Base-by-base conservation (phyloP, 2,113 vertebrate genomes). In the Larimichthys polyactis region DNA sequence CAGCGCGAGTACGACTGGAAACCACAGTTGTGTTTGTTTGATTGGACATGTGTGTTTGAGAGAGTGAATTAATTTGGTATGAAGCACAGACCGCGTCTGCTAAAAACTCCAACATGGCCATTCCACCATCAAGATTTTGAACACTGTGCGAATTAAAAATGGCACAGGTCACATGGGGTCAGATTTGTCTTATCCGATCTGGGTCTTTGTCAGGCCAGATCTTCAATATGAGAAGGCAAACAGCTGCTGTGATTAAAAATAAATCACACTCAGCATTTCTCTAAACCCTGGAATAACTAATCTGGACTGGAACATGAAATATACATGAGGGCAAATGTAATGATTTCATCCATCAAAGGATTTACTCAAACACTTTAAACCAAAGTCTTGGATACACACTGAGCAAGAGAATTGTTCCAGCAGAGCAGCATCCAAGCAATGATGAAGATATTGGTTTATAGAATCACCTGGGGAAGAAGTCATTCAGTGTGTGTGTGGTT, bases 181-280 rank as follows among this genome's bases (percentile, higher is more conserved):
- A 91, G 79, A 69, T 88, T 88, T 92, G 94, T 94, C 92, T 89
- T 60, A 58, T 94, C 87, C 36, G 49, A 93, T 95, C 85, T 91
- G 86, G 57, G 84, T 94, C 81, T 90, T 90, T 88, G 91, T 94
- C 90, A 87, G 87, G 76, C 73, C 46, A 90, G 83, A 87, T 92
- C 83, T 91, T 93, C 89, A 92, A 93, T 91, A 90, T 11, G 75
- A 93, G 93, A 91, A 91, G 86, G 90, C 90, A 91, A 94, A 94
- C 95, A 95, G 94, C 91, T 95, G 94, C 93, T 93, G 89, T 88
- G 90, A 95, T 95, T 94, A 95, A 95, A 95, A 95, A 95, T 95
- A 94, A 93, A 95, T 95, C 89, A 72, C 92, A 87, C 90, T 90
- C 93, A 90, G 91, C 92, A 91, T 93, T 92, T 91, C 89, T 92